phyloP scores from a whole-genome alignment of 2,113 vertebrate species.

The Oryctolagus cuniculus region mOryCun1.1 NC_091441.1:13241001-13241500 shows the following conservation, averaged over 20 bases:
- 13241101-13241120: not conserved
- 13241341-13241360: accelerated
- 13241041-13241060: constrained; percentile 47
- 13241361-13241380: not conserved
- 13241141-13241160: constrained; percentile 67
- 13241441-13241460: not conserved
- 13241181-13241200: constrained; percentile 27
- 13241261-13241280: not conserved
- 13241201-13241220: not conserved
- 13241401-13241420: not conserved
- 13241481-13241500: not conserved
- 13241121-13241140: constrained; percentile 62
- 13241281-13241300: not conserved
- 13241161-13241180: not conserved
- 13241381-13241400: not conserved
- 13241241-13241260: not conserved
- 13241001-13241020: constrained; percentile 7
- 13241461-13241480: not conserved
- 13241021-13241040: constrained; percentile 34
- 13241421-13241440: not conserved
- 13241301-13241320: not conserved
- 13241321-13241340: not conserved
- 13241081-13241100: constrained; percentile 41
- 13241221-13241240: not conserved
- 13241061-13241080: not conserved